phyloP scores from a whole-genome alignment of 2,113 vertebrate genomes.

The Elephas maximus region DNA sequence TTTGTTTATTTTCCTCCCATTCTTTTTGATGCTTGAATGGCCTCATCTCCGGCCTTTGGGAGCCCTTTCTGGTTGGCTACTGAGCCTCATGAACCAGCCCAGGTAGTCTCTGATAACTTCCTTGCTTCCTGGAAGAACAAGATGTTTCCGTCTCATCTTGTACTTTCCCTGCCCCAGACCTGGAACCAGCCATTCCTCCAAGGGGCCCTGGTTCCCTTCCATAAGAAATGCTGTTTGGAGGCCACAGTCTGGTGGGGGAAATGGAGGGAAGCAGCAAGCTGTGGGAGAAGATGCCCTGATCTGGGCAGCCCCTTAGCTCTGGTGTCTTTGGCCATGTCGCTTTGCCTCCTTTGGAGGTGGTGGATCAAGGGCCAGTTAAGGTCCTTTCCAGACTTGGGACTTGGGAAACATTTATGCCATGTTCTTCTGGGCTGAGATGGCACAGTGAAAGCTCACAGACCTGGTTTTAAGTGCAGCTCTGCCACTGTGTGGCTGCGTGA shows the following conservation, averaged over 20 bases:
- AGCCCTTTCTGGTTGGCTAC: background rate
- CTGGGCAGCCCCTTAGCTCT: background rate
- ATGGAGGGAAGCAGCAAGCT: accelerated
- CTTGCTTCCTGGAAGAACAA: background rate
- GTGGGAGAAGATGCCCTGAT: accelerated
- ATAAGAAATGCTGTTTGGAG: background rate
- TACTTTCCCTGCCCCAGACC: background rate
- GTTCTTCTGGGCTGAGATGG: background rate
- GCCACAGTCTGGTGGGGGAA: background rate
- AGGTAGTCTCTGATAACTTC: accelerated
- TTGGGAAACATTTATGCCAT: background rate
- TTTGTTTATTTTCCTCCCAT: no score
- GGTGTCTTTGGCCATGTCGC: background rate
- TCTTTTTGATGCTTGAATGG: background rate
- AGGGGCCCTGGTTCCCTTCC: background rate
- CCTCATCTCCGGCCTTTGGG: background rate
- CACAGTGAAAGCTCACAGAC: background rate
- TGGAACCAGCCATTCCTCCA: background rate
- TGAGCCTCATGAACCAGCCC: background rate
- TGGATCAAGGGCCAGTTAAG: background rate
- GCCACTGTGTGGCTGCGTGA: background rate
- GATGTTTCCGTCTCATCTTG: background rate
- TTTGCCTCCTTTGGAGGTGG: background rate
- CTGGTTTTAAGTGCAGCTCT: background rate
- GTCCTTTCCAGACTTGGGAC: background rate